These are phyloP conservation scores for Notothenia rossii DNA, from an alignment of 2,113 vertebrate genomes.

Conservation along the genomic window DNA sequence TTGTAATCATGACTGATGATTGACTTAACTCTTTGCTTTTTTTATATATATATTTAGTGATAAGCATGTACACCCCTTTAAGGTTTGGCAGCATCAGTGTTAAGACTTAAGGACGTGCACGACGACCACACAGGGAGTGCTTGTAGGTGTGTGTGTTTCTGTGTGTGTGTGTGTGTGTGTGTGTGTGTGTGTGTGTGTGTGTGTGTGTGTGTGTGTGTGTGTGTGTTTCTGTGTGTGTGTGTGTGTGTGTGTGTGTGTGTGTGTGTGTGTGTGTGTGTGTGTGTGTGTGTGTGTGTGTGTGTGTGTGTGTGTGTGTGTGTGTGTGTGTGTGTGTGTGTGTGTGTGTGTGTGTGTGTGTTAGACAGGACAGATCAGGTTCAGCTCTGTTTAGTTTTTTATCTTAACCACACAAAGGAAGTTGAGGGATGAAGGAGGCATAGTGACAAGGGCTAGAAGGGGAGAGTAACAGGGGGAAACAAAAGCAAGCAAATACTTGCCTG, in stretches of 20 bases:
- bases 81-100: slow-evolving; percentile 40
- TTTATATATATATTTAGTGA: slow-evolving; percentile 4
- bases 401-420: slow-evolving; percentile 76
- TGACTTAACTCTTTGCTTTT: not conserved
- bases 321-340: slow-evolving; percentile 47
- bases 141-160: slow-evolving; percentile 49
- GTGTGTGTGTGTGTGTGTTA: slow-evolving; percentile 49
- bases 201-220: slow-evolving; percentile 42
- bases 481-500: slow-evolving; percentile 84
- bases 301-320: slow-evolving; percentile 37
- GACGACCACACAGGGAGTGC: slow-evolving; percentile 75
- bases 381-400: slow-evolving; percentile 82
- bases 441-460: slow-evolving; percentile 32
- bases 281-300: slow-evolving; percentile 44
- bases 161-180: slow-evolving; percentile 1
- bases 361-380: slow-evolving; percentile 78
- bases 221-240: slow-evolving; percentile 43
- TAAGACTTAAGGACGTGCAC: slow-evolving; percentile 66
- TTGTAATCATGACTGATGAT: slow-evolving; percentile 4
- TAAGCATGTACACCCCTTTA: slow-evolving; percentile 20
- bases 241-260: slow-evolving; percentile 45
- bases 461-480: slow-evolving; percentile 70
- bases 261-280: slow-evolving; percentile 40
- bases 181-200: slow-evolving; percentile 43
- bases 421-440: slow-evolving; percentile 56